Evolutionary conservation across 2,888 invertebrate genomes (phyloP).

Genomic region (Kuschelorhynchus macadamiae): DNA sequence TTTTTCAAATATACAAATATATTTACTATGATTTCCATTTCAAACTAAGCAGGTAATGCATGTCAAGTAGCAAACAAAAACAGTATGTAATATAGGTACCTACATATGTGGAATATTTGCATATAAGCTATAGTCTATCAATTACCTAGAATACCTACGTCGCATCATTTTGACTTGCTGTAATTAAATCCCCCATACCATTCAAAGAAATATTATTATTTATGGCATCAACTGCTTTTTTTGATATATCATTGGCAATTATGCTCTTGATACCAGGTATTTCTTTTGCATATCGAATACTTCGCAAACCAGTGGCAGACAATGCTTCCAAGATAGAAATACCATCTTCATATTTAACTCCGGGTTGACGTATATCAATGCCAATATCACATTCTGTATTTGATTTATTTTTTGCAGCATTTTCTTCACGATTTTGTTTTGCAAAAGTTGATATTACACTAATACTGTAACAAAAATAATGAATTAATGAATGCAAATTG

Average conservation of each 20-base stretch:
- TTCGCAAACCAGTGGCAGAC: constrained; percentile 95
- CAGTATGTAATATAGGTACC: too few relatives aligned
- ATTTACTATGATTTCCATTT: too few relatives aligned
- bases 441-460: constrained; percentile 80
- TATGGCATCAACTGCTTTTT: constrained; percentile 89
- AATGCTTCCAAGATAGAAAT: constrained; percentile 90
- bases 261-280: constrained; percentile 85
- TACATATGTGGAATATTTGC: too few relatives aligned
- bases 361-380: constrained; percentile 39
- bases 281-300: constrained; percentile 97
- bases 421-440: constrained; percentile 65
- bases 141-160: constrained; percentile 73
- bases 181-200: constrained; percentile 80
- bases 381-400: constrained; percentile 1
- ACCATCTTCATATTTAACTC: constrained; percentile 69
- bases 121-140: not conserved
- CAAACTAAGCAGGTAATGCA: too few relatives aligned
- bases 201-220: constrained; percentile 84
- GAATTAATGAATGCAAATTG: too few relatives aligned
- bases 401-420: not conserved
- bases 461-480: constrained; percentile 71
- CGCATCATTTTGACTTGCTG: constrained; percentile 88
- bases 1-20: too few relatives aligned
- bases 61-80: too few relatives aligned
- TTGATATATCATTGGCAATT: constrained; percentile 92